These are phyloP conservation scores for Ochropacha duplaris DNA, from an alignment of 2,888 invertebrate species.

Conservation along the genomic window DNA sequence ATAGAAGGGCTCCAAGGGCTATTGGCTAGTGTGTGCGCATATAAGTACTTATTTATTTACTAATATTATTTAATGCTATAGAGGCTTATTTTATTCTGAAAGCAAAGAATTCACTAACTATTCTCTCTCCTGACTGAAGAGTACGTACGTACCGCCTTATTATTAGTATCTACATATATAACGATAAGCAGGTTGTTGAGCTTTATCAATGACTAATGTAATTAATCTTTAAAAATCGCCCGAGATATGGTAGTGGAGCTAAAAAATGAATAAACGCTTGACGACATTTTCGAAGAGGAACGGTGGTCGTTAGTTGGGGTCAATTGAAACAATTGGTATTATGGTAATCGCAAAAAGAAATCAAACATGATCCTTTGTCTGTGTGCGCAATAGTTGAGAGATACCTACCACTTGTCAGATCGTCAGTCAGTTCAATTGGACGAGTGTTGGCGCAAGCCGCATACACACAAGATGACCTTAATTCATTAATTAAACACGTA, in stretches of 20 bases:
- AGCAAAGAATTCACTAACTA: too few relatives aligned
- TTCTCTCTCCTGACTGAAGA: too few relatives aligned
- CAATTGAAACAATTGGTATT: slow-evolving; percentile 59
- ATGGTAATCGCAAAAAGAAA: slow-evolving; percentile 47
- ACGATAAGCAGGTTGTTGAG: too few relatives aligned
- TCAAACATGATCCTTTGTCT: slow-evolving; percentile 26
- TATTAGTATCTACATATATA: too few relatives aligned
- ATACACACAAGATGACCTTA: slow-evolving; percentile 36
- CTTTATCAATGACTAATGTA: too few relatives aligned
- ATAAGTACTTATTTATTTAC: too few relatives aligned
- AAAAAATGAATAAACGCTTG: slow-evolving; percentile 1
- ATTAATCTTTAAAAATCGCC: background rate
- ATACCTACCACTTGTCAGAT: slow-evolving; percentile 35
- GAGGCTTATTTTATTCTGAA: too few relatives aligned
- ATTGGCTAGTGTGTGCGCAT: too few relatives aligned
- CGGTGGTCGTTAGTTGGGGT: slow-evolving; percentile 44
- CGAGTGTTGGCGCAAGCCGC: slow-evolving; percentile 12
- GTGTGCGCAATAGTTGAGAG: slow-evolving; percentile 22
- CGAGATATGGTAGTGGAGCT: background rate
- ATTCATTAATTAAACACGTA: slow-evolving; percentile 38
- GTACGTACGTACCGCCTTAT: too few relatives aligned
- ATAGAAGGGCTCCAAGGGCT: background rate
- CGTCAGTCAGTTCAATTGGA: slow-evolving; percentile 35
- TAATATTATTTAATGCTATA: too few relatives aligned
- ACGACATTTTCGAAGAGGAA: slow-evolving; percentile 44